Evolutionary conservation across 2,797 vertebrate genomes (phyloP).

Genomic region (Mareca penelope): DNA sequence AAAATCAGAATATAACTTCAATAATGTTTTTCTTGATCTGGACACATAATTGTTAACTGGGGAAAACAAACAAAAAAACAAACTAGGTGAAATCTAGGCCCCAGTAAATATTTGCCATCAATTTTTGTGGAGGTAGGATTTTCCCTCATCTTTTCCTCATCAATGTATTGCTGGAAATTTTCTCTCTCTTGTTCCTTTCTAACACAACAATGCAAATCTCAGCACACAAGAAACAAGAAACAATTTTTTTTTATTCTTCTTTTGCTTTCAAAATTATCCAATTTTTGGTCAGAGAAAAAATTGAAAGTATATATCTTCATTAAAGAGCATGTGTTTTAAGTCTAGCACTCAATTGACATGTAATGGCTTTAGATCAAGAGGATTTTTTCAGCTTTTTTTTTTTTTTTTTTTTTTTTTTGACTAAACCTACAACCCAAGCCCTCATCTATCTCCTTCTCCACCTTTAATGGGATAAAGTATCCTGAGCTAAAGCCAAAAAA

Average conservation of each 20-base stretch:
- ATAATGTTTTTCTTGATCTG: neutral
- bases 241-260: neutral
- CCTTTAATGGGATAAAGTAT: neutral
- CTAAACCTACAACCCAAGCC: neutral
- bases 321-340: neutral
- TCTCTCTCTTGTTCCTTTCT: neutral
- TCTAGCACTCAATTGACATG: neutral
- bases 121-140: conserved; percentile 3
- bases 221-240: neutral
- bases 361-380: conserved; percentile 1
- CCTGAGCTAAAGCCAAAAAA: neutral
- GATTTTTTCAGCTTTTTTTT: neutral
- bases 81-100: neutral
- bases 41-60: neutral
- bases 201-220: neutral
- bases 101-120: neutral
- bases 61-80: neutral
- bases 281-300: neutral
- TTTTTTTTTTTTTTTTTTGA: neutral
- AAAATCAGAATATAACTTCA: neutral
- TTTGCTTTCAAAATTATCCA: neutral
- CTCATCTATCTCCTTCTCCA: neutral
- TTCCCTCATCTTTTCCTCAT: neutral
- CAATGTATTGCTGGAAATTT: neutral
- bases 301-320: neutral